Evolutionary conservation across 2,113 vertebrate genomes (phyloP), one percentile per base, ranked within the genome.

Genomic region (Osmerus eperlanus): DNA sequence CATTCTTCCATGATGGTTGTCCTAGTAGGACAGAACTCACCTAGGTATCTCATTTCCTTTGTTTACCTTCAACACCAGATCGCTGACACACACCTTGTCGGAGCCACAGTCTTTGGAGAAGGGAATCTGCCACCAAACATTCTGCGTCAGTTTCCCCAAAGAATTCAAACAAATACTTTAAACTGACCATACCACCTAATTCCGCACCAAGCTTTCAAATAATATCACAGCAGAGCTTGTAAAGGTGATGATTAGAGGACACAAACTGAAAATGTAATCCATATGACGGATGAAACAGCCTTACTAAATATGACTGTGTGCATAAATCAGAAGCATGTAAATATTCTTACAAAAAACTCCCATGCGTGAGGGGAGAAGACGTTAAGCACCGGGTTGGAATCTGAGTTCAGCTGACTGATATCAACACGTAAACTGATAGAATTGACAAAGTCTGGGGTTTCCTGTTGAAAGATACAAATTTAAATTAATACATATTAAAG

Each of bases 81-180:
- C 94, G 65, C 91, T 93, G 36, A 88, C 73, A 76, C 96, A 98
- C 63, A 95, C 75, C 3, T 95, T 92, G 79, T 98, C 96, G 13
- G 93, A 89, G 55, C 95, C 96, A 68, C 96, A 98, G 52, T 97
- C 94, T 87, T 95, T 97, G 2, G 93, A 83, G 78, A 98, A 98
- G 61, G 96, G 95, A 71, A 95, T 89, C 96, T 98, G 74, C 0
- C 66, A 81, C 60, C 68, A 47, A 12, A 47, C 7, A 47, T 9
- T 47, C 7, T 12, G 9, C 7, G 41, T 47, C 41, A 47, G 7
- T 12, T 47, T 47, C 41, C 41, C 41, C 41, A 47, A 47, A 28
- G 2, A 28, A 47, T 47, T 47, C 41, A 9, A 47, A 58, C 55
- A 23, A 63, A 29, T 18, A 9, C 28, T 47, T 11, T 5, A 47